A percentile compares a stretch with the other conserved stretches of the same genome.
Conservation (phyloP, 2,888 invertebrate species). For the Polydrusus pterygomalis region DNA sequence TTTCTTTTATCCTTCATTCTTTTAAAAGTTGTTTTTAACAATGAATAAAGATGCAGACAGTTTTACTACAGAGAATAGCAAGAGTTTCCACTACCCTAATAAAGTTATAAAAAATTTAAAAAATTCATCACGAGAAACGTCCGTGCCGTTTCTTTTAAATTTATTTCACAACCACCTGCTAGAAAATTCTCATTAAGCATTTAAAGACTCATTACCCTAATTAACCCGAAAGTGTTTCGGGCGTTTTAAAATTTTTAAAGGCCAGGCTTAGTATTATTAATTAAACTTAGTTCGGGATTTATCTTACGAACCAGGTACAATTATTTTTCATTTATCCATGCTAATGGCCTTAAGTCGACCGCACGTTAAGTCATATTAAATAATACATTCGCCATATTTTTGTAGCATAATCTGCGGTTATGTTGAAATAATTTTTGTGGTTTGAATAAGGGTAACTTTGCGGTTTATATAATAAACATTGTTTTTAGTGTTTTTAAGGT, state of each 20-base stretch:
- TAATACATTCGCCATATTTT: slow-evolving; percentile 1
- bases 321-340: slow-evolving; percentile 33
- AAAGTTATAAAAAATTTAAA: background rate
- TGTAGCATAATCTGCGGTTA: slow-evolving; percentile 1
- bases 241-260: slow-evolving; percentile 12
- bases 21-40: too few relatives aligned
- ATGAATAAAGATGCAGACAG: too few relatives aligned
- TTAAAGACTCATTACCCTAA: slow-evolving; percentile 20
- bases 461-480: too few relatives aligned
- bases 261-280: slow-evolving; percentile 29
- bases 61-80: too few relatives aligned
- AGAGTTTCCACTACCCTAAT: background rate
- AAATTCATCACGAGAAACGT: background rate
- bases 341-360: slow-evolving; percentile 15
- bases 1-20: too few relatives aligned
- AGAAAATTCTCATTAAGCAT: slow-evolving; percentile 7
- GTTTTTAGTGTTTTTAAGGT: too few relatives aligned
- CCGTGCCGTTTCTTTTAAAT: background rate
- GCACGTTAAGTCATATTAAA: slow-evolving; percentile 9
- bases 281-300: slow-evolving; percentile 27
- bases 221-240: slow-evolving; percentile 15
- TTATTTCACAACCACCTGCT: slow-evolving; percentile 8
- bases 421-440: background rate
- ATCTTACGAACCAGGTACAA: slow-evolving; percentile 29
- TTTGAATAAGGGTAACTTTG: background rate